These are phyloP conservation scores for Drosophila pallidifrons DNA, from an alignment of 1,140 invertebrate species.

Conservation along the genomic window DNA sequence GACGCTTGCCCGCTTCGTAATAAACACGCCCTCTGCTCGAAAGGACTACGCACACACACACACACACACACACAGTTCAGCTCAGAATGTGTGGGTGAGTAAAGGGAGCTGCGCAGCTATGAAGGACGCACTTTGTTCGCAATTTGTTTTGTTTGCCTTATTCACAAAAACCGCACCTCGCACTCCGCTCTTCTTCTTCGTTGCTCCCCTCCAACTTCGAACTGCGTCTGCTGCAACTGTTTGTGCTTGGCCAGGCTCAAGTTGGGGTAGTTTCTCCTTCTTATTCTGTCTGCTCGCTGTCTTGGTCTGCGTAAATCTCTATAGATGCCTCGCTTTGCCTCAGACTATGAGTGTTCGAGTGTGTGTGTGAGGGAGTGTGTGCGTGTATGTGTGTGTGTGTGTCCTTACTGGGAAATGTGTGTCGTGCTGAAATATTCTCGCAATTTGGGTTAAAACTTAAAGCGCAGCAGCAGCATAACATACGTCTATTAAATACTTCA, in stretches of 20 bases:
- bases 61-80: too few species aligned
- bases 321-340: conserved; percentile 17
- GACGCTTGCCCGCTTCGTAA: conserved; percentile 42
- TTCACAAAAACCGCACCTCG: conserved; percentile 57
- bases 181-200: not conserved
- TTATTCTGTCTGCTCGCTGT: conserved; percentile 24
- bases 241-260: not conserved
- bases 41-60: conserved; percentile 43
- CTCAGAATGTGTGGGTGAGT: not conserved
- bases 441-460: conserved; percentile 75
- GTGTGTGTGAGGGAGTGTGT: too few species aligned
- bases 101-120: not conserved
- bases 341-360: not conserved
- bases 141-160: conserved; percentile 82
- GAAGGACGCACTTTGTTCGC: conserved; percentile 82
- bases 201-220: conserved; percentile 2
- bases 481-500: not conserved
- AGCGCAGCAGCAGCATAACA: conserved; percentile 16
- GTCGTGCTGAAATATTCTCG: conserved; percentile 51
- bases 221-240: conserved; percentile 20
- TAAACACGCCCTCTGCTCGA: conserved; percentile 68
- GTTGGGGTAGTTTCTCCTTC: conserved; percentile 28
- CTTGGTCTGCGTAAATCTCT: conserved; percentile 27
- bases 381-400: not conserved
- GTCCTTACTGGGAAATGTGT: conserved; percentile 52